These are phyloP conservation scores for Drosophila yakuba DNA, from an alignment of 1,140 invertebrate species.

Conservation along the genomic window DNA sequence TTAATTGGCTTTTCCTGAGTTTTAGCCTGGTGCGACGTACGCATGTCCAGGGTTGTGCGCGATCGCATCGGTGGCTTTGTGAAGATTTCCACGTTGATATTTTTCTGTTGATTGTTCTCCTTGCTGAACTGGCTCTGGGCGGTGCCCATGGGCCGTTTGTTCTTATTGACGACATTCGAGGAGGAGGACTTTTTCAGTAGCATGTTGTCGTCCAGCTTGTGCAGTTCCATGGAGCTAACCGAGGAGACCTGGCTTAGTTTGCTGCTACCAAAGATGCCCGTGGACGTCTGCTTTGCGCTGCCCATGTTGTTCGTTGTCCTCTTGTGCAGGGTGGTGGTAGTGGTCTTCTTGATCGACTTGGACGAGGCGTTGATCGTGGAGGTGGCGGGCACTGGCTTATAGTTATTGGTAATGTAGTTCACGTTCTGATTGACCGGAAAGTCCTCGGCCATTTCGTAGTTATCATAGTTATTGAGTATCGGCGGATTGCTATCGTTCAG, in stretches of 20 bases:
- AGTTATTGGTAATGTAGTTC: slow-evolving; percentile 50
- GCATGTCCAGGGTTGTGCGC: slow-evolving; percentile 80
- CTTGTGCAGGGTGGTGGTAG: slow-evolving; percentile 62
- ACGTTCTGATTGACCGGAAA: slow-evolving; percentile 83
- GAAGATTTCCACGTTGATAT: slow-evolving; percentile 81
- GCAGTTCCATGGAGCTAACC: slow-evolving; percentile 82
- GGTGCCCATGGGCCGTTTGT: slow-evolving; percentile 61
- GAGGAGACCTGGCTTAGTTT: slow-evolving; percentile 77
- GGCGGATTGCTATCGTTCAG: slow-evolving; percentile 80
- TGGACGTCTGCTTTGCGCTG: slow-evolving; percentile 62
- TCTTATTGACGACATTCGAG: slow-evolving; percentile 72
- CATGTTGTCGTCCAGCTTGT: slow-evolving; percentile 83
- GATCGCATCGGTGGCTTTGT: slow-evolving; percentile 83
- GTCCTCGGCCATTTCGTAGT: slow-evolving; percentile 80
- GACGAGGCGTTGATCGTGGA: slow-evolving; percentile 72
- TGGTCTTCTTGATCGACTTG: slow-evolving; percentile 66
- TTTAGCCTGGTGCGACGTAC: slow-evolving; percentile 44
- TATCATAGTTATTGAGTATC: slow-evolving; percentile 79
- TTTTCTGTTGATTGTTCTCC: slow-evolving; percentile 75
- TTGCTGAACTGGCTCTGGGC: slow-evolving; percentile 71
- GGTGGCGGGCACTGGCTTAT: slow-evolving; percentile 47
- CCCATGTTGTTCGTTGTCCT: slow-evolving; percentile 49
- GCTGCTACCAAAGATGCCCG: slow-evolving; percentile 56
- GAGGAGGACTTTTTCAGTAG: slow-evolving; percentile 76
- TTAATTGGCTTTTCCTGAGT: slow-evolving; percentile 64